phyloP scores from a whole-genome alignment of 2,113 vertebrate genomes.

The Istiophorus platypterus region DNA sequence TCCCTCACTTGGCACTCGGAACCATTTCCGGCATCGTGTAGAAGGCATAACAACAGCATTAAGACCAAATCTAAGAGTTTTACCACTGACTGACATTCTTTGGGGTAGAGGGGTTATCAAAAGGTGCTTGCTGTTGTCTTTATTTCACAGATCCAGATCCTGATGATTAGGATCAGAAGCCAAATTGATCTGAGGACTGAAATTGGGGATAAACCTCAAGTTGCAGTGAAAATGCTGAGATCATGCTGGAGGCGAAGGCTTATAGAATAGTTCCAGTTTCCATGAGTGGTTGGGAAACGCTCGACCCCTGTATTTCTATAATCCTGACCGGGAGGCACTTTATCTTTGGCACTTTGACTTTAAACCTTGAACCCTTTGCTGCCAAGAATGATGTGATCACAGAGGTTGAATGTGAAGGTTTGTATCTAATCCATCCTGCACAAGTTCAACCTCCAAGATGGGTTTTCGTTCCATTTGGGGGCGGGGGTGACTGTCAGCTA shows the following conservation, averaged over 20 bases:
- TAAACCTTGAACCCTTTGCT: constrained; percentile 7
- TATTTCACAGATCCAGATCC: not conserved
- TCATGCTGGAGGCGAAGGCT: not conserved
- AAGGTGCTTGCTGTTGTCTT: not conserved
- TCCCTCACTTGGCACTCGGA: too few relatives aligned
- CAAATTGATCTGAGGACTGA: not conserved
- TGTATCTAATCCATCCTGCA: not conserved
- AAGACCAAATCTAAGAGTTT: not conserved
- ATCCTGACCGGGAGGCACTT: constrained; percentile 52
- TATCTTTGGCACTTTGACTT: constrained; percentile 52
- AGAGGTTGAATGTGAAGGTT: not conserved
- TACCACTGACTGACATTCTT: not conserved
- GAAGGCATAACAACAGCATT: not conserved
- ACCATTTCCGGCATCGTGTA: constrained; percentile 7
- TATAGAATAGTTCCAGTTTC: not conserved
- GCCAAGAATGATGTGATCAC: not conserved
- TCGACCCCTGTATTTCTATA: constrained; percentile 3
- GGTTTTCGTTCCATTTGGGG: not conserved
- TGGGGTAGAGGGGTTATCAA: not conserved
- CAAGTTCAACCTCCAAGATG: not conserved
- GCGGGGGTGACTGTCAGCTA: too few relatives aligned
- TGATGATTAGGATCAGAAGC: not conserved
- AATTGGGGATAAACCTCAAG: not conserved
- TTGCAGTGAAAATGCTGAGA: not conserved
- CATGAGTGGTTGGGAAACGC: not conserved